These are phyloP conservation scores for Rhysida immarginata DNA, from an alignment of 1,140 invertebrate species.

Conservation along the genomic window DNA sequence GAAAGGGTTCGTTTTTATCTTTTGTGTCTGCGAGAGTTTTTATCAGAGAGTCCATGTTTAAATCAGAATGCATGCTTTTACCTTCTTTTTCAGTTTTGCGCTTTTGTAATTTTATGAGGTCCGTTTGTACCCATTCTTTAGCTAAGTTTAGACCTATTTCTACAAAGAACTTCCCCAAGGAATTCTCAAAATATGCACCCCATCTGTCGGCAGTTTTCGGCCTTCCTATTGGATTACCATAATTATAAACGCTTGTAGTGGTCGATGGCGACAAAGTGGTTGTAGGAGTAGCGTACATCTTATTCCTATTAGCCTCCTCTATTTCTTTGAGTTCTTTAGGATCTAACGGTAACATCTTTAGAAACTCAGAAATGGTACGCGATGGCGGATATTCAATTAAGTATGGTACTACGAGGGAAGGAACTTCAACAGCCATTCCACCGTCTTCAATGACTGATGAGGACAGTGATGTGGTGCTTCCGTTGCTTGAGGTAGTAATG, in stretches of 20 bases:
- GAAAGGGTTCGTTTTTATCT: conserved; percentile 72
- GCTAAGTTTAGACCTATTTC: conserved; percentile 81
- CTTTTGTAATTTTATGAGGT: conserved; percentile 72
- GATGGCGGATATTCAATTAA: conserved; percentile 77
- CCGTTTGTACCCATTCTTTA: conserved; percentile 81
- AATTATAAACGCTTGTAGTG: background rate
- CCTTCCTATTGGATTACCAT: background rate
- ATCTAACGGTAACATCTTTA: conserved; percentile 15
- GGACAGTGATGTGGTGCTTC: background rate
- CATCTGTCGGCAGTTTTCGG: background rate
- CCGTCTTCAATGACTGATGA: conserved; percentile 62
- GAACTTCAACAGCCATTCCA: conserved; percentile 78
- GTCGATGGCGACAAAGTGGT: background rate
- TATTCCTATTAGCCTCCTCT: conserved; percentile 13
- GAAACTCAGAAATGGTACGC: conserved; percentile 54
- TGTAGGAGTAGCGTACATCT: background rate
- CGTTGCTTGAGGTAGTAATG: background rate
- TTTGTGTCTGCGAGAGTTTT: conserved; percentile 75
- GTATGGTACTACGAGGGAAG: conserved; percentile 79
- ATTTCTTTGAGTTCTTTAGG: conserved; percentile 26
- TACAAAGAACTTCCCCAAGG: conserved; percentile 79
- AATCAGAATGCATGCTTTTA: conserved; percentile 27
- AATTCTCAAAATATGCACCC: conserved; percentile 55
- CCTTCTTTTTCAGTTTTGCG: conserved; percentile 41
- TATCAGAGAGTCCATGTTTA: conserved; percentile 41